These are phyloP conservation scores for Diglossa cyanea DNA, from an alignment of 2,797 vertebrate species.

Conservation along the genomic window DNA sequence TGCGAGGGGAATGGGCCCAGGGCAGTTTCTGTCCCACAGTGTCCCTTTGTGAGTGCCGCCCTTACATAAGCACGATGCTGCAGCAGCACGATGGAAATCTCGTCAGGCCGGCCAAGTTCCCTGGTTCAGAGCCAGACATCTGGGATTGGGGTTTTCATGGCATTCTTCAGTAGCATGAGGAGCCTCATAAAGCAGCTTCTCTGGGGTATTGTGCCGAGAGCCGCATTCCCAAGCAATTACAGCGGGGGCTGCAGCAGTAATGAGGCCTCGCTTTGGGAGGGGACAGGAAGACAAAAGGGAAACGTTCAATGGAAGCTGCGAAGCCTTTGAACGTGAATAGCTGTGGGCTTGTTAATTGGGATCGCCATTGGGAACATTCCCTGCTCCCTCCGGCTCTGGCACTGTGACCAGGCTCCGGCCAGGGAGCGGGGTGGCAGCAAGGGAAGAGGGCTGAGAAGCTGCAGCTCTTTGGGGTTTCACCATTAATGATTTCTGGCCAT, in stretches of 20 bases:
- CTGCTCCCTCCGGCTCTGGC: neutral
- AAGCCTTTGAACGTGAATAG: neutral
- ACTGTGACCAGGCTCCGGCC: neutral
- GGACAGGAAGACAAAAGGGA: constrained; percentile 24
- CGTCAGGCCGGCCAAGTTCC: neutral
- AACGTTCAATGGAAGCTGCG: neutral
- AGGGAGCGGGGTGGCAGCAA: neutral
- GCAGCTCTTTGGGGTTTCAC: neutral
- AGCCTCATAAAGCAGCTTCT: constrained; percentile 8
- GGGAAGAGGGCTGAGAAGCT: neutral
- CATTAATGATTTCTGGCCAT: constrained; percentile 29
- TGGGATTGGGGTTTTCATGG: neutral
- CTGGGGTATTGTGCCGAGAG: neutral
- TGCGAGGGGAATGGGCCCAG: neutral
- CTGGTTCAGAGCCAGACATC: neutral
- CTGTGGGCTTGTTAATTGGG: constrained; percentile 7
- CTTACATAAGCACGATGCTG: neutral
- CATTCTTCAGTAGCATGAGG: neutral
- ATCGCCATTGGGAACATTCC: neutral
- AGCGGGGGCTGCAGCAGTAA: neutral
- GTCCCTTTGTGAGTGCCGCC: neutral
- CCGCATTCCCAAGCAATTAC: constrained; percentile 13
- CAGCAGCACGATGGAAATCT: neutral
- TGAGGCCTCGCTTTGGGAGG: constrained; percentile 31
- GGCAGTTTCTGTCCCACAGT: neutral